Evolutionary conservation across 2,113 vertebrate genomes (phyloP).

Genomic region (Dinomys branickii): DNA sequence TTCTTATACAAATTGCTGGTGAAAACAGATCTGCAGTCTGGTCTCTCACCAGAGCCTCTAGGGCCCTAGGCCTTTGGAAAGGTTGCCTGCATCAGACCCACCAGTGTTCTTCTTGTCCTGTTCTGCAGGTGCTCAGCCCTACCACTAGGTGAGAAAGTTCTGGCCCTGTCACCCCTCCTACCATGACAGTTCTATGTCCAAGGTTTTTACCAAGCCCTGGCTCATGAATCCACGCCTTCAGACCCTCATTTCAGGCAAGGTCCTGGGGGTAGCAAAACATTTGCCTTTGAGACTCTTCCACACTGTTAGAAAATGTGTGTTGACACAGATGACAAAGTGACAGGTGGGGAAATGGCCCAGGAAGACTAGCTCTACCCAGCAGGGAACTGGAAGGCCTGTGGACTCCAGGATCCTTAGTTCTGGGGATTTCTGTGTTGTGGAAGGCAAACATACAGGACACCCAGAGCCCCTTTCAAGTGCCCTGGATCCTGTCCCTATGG

Average conservation of each 20-base stretch:
- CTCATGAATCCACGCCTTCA: background rate
- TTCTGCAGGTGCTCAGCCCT: background rate
- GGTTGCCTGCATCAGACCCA: too few species aligned
- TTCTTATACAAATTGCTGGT: background rate
- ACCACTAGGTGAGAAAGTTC: background rate
- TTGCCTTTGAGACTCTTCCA: constrained; percentile 49
- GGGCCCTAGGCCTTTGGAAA: background rate
- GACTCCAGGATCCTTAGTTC: background rate
- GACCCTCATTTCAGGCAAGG: background rate
- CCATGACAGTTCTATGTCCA: background rate
- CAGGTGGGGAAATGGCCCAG: background rate
- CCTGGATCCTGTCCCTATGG: background rate
- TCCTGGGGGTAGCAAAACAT: constrained; percentile 60
- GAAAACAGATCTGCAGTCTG: background rate
- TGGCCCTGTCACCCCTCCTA: constrained; percentile 29
- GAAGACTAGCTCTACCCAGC: background rate
- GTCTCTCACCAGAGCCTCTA: background rate
- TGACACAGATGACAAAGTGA: constrained; percentile 58
- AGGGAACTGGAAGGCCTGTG: background rate
- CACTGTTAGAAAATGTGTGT: constrained; percentile 59
- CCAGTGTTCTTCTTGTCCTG: background rate
- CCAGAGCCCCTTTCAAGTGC: background rate
- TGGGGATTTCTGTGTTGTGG: background rate
- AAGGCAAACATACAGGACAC: background rate
- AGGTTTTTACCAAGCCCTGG: background rate